A percentile compares a stretch with the other conserved stretches of the same genome.
These are phyloP conservation scores for Buathra laborator DNA, from an alignment of 2,888 invertebrate genomes.

Conservation along the genomic window DNA sequence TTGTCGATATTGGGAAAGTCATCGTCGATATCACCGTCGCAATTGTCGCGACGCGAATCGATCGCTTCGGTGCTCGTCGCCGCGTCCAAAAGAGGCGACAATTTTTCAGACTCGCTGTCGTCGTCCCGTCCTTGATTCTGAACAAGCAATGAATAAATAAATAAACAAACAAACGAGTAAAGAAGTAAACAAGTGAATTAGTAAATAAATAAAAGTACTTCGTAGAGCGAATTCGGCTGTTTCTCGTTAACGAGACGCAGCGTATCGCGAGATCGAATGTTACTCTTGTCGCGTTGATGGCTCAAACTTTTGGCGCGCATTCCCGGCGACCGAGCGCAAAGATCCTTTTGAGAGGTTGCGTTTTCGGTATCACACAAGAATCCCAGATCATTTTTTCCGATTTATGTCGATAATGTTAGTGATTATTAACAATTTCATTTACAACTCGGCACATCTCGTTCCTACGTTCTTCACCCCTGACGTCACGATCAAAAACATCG, in stretches of 20 bases:
- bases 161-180: no score
- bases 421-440: no score
- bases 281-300: slow-evolving; percentile 82
- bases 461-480: no score
- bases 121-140: slow-evolving; percentile 87
- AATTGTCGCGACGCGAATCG: slow-evolving; percentile 78
- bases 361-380: no score
- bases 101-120: slow-evolving; percentile 93
- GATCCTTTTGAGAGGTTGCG: slow-evolving; percentile 81
- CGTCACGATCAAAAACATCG: no score
- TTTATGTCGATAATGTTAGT: no score
- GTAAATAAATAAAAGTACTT: no score
- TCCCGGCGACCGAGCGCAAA: slow-evolving; percentile 81
- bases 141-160: slow-evolving; percentile 49
- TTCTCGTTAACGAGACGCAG: slow-evolving; percentile 89
- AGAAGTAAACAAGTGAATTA: no score
- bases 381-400: no score
- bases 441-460: no score
- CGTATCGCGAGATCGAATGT: slow-evolving; percentile 85
- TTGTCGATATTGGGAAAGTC: slow-evolving; percentile 82
- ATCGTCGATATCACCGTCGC: slow-evolving; percentile 82
- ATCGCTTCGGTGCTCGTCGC: slow-evolving; percentile 81
- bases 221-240: slow-evolving; percentile 80
- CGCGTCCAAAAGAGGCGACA: slow-evolving; percentile 90
- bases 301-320: slow-evolving; percentile 78